phyloP scores from a whole-genome alignment of 2,113 vertebrate genomes.

The Xiphorhynchus elegans region DNA sequence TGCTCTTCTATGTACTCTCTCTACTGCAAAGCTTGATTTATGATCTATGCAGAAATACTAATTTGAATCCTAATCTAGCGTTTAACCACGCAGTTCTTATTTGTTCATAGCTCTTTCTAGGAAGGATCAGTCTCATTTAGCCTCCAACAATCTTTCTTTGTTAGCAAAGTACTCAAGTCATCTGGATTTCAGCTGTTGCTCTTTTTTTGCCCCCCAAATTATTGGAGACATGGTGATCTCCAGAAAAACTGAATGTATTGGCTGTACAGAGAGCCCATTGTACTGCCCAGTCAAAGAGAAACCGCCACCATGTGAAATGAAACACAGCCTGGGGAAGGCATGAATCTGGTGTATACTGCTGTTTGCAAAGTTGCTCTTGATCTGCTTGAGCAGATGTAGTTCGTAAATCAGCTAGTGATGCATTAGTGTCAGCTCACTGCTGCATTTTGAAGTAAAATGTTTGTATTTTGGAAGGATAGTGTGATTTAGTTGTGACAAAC shows the following conservation, averaged over 20 bases:
- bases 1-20: neutral
- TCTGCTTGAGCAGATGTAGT: neutral
- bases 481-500: neutral
- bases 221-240: neutral
- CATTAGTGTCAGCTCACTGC: neutral
- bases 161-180: conserved; percentile 42
- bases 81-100: neutral
- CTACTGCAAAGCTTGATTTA: neutral
- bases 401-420: neutral
- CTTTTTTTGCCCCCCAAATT: neutral
- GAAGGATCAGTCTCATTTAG: conserved; percentile 39
- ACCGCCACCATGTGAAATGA: neutral
- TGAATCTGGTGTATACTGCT: neutral
- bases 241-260: conserved; percentile 1
- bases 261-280: conserved; percentile 39
- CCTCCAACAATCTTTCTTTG: conserved; percentile 51
- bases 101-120: conserved; percentile 41
- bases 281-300: conserved; percentile 6
- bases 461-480: neutral
- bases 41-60: neutral
- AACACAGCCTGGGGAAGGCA: neutral
- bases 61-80: conserved; percentile 19
- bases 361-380: neutral
- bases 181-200: conserved; percentile 63
- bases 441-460: neutral